Evolutionary conservation across 92 coral and sea anemone genomes (phyloP), one percentile per base, ranked within the genome.

Genomic region (Zoanthus sociatus): DNA sequence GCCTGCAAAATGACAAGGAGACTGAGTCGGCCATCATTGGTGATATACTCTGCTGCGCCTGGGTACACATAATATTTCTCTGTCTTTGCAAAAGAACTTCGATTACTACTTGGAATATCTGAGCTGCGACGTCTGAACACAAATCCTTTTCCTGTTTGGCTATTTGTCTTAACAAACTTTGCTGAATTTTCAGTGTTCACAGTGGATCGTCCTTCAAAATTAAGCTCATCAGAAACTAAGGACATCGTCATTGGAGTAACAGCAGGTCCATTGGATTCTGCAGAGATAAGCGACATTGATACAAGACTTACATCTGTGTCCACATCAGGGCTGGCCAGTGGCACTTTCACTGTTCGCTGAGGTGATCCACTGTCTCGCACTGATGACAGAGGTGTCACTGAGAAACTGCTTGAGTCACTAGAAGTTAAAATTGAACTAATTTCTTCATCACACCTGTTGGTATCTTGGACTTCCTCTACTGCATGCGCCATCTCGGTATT

Each of bases 31-130:
- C 99, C 99, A 89, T 93, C 96, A 12, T 89, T 86, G 6, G 98
- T 96, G 76, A 97, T 90, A 92, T 95, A 92, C 26, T 95, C 99
- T 3, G 92, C 98, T 15, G 98, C 96, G 0, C 99, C 99, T 1
- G 95, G 98, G 71, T 93, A 92, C 47, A 92, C 99, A 18, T 87
- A 82, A 77, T 92, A 95, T 54, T 94, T 93, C 33, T 95, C 98
- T 17, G 90, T 92, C 48, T 91, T 81, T 7, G 78, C 82, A 73
- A 82, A 84, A 0, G 95, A 93, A 64, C 92, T 97, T 26, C 92
- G 71, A 21, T 88, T 78, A 56, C 87, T 86, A 63, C 89, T 67
- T 30, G 89, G 69, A 4, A 54, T 46, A 46, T 71, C 85, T 11
- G 75, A 64, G 73, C 94, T 91, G 66, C 73, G 81, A 20, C 94